Percentiles rank a stretch among this genome's conserved stretches.
Evolutionary conservation across 2,888 invertebrate genomes (phyloP).

Genomic region (Dioctria linearis): DNA sequence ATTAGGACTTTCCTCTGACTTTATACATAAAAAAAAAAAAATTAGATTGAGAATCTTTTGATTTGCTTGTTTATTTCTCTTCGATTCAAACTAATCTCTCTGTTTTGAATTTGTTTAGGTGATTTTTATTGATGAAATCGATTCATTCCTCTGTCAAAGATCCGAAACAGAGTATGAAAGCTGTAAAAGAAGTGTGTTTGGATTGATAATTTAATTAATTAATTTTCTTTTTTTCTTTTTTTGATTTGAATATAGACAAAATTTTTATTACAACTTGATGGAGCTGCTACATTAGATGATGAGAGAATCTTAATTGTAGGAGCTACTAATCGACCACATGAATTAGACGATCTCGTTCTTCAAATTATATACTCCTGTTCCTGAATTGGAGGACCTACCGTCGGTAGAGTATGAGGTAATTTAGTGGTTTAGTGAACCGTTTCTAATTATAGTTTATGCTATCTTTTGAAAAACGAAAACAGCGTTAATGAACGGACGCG

Average conservation of each 20-base stretch:
- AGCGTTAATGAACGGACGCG: too few relatives aligned
- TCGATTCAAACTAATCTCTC: constrained; percentile 63
- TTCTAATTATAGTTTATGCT: too few relatives aligned
- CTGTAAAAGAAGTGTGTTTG: constrained; percentile 77
- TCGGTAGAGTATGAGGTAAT: background rate
- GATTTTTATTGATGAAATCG: constrained; percentile 98
- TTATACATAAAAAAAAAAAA: too few relatives aligned
- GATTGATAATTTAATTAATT: background rate
- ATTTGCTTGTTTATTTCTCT: background rate
- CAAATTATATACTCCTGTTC: constrained; percentile 95
- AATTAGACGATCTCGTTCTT: constrained; percentile 94
- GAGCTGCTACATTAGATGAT: constrained; percentile 84
- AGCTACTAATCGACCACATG: constrained; percentile 97
- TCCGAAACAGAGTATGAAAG: constrained; percentile 95
- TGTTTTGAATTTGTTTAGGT: constrained; percentile 74
- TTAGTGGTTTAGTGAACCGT: too few relatives aligned
- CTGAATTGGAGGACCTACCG: constrained; percentile 75
- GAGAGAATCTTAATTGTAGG: constrained; percentile 94
- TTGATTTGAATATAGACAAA: constrained; percentile 80
- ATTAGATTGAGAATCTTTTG: too few relatives aligned
- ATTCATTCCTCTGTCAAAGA: constrained; percentile 91
- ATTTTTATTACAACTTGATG: constrained; percentile 95
- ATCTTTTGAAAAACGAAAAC: too few relatives aligned
- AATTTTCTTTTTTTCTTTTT: too few relatives aligned
- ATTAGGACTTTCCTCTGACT: too few relatives aligned